Conservation (phyloP, 2,113 vertebrate genomes). For the Hylia prasina region DNA sequence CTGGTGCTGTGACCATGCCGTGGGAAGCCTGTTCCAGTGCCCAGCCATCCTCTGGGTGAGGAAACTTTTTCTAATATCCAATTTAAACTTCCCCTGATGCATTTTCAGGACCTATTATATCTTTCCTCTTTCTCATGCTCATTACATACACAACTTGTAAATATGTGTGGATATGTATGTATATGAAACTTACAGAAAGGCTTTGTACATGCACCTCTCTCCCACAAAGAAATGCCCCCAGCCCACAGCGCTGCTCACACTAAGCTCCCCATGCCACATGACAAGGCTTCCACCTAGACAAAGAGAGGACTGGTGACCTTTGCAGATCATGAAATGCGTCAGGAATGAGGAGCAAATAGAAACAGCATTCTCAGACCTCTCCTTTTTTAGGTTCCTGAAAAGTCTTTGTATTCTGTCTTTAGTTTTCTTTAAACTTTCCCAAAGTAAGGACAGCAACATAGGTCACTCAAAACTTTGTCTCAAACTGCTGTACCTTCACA, state of each 20-base stretch:
- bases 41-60: neutral
- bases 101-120: neutral
- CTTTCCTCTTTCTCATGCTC: neutral
- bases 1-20: neutral
- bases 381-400: neutral
- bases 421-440: neutral
- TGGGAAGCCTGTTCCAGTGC: neutral
- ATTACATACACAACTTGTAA: rapidly evolving
- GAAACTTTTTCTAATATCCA: neutral
- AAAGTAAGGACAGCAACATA: neutral
- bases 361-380: neutral
- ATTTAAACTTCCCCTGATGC: neutral
- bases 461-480: neutral
- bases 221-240: neutral
- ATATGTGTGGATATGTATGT: neutral
- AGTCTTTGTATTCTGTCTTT: neutral
- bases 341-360: neutral
- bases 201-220: neutral
- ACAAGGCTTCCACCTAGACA: neutral
- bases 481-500: neutral
- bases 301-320: neutral
- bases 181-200: neutral
- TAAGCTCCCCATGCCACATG: rapidly evolving
- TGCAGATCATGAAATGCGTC: neutral
- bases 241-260: neutral